Evolutionary conservation across 2,888 invertebrate genomes (phyloP).

Genomic region (Cosmia pyralina): DNA sequence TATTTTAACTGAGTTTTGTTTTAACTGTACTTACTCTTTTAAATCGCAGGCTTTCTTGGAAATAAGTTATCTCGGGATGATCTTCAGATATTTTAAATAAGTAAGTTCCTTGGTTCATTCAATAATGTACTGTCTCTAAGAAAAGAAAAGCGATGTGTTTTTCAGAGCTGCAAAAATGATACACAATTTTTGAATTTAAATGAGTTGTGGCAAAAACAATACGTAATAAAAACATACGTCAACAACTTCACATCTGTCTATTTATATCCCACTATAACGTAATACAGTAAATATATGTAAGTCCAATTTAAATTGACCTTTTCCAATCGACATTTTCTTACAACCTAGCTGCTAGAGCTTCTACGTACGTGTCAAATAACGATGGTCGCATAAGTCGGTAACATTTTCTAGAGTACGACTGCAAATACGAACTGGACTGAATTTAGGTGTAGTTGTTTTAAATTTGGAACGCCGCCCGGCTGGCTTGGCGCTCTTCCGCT

Average conservation of each 20-base stretch:
- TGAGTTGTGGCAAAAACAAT: slow-evolving; percentile 9
- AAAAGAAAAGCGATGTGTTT: background rate
- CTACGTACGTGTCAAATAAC: slow-evolving; percentile 64
- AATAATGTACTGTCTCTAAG: background rate
- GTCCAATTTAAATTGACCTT: slow-evolving; percentile 52
- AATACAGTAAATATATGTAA: slow-evolving; percentile 31
- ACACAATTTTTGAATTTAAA: background rate
- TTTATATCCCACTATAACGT: slow-evolving; percentile 38
- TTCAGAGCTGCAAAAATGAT: background rate
- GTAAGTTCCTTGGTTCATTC: background rate
- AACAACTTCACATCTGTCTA: slow-evolving; percentile 31
- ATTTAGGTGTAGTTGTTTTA: slow-evolving; percentile 85
- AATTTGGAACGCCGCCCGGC: slow-evolving; percentile 87
- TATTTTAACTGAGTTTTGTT: slow-evolving; percentile 4
- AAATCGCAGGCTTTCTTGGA: background rate
- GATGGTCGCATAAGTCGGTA: slow-evolving; percentile 66
- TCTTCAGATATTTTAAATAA: background rate
- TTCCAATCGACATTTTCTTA: slow-evolving; percentile 21
- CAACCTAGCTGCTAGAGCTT: slow-evolving; percentile 24
- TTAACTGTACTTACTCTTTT: background rate
- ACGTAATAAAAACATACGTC: slow-evolving; percentile 27
- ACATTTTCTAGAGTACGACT: slow-evolving; percentile 72
- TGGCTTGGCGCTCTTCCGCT: slow-evolving; percentile 78
- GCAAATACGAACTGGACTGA: slow-evolving; percentile 76
- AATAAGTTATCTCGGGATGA: background rate